Evolutionary conservation across 2,797 vertebrate species (phyloP).

Genomic region (Hephaestus fuliginosus): DNA sequence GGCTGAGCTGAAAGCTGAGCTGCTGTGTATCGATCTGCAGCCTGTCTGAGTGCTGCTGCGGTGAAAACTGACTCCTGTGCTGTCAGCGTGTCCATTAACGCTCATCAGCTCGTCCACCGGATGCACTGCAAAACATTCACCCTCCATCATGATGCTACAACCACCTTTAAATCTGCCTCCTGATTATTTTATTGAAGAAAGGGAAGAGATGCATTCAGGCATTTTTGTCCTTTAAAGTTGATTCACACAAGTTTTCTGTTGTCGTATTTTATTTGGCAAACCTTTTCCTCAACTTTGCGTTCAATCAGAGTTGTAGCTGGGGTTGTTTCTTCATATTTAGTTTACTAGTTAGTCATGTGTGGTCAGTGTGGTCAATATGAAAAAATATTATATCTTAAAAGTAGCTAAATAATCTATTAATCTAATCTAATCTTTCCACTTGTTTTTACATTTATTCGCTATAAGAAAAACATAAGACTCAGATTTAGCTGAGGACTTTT

Average conservation of each 20-base stretch:
- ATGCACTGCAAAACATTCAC: slow-evolving; percentile 21
- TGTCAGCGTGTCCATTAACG: slow-evolving; percentile 58
- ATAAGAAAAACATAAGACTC: neutral
- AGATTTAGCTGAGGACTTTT: neutral
- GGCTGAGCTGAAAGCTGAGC: slow-evolving; percentile 59
- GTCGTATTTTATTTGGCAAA: neutral
- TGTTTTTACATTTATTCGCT: neutral
- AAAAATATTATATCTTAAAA: neutral
- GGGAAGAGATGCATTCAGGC: neutral
- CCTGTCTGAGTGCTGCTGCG: slow-evolving; percentile 60
- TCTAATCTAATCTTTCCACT: neutral
- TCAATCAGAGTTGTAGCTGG: neutral
- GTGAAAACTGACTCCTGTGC: slow-evolving; percentile 61
- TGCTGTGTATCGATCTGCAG: slow-evolving; percentile 60
- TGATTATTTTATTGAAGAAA: too few relatives aligned
- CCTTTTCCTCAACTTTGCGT: neutral
- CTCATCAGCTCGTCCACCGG: slow-evolving; percentile 41
- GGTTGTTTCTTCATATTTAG: neutral
- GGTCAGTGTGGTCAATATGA: too few relatives aligned
- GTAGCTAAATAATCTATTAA: neutral
- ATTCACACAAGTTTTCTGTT: neutral
- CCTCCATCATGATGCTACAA: neutral
- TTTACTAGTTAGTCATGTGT: too few relatives aligned
- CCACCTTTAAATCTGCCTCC: neutral
- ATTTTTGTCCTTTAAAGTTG: too few relatives aligned